Evolutionary conservation across 2,113 vertebrate genomes (phyloP).

Genomic region (Psettodes erumei): DNA sequence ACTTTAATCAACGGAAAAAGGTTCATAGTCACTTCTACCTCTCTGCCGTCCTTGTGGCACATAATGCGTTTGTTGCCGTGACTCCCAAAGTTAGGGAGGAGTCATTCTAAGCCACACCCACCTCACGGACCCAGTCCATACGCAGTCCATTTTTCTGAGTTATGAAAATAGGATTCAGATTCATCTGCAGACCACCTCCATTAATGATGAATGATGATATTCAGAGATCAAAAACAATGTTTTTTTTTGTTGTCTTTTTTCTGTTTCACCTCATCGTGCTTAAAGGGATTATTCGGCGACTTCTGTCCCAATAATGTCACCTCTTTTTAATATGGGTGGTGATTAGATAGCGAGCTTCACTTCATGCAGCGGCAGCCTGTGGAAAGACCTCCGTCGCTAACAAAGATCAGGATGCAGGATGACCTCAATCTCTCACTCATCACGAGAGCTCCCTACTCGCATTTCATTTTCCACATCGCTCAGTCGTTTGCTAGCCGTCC

Average conservation of each 20-base stretch:
- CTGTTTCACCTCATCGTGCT: slow-evolving; percentile 12
- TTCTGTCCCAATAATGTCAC: slow-evolving; percentile 65
- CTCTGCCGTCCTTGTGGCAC: background rate
- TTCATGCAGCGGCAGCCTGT: slow-evolving; percentile 46
- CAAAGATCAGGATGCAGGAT: slow-evolving; percentile 67
- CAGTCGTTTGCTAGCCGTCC: slow-evolving; percentile 2
- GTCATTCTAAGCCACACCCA: slow-evolving; percentile 7
- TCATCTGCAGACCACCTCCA: no score
- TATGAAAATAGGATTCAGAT: slow-evolving; percentile 9
- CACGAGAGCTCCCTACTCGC: slow-evolving; percentile 30
- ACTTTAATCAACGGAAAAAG: slow-evolving; percentile 1
- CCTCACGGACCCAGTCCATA: background rate
- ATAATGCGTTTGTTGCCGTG: background rate
- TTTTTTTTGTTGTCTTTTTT: slow-evolving; percentile 9
- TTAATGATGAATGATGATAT: slow-evolving; percentile 48
- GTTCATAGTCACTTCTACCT: slow-evolving; percentile 5
- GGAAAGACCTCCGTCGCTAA: slow-evolving; percentile 52
- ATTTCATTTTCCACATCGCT: slow-evolving; percentile 38
- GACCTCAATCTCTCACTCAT: slow-evolving; percentile 79
- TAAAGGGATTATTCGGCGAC: slow-evolving; percentile 37
- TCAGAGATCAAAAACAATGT: slow-evolving; percentile 39
- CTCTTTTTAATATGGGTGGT: slow-evolving; percentile 35
- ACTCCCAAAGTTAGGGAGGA: background rate
- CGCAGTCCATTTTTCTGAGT: slow-evolving; percentile 1
- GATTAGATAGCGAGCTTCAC: slow-evolving; percentile 61